These are phyloP conservation scores for Micronycteris hirsuta DNA, from an alignment of 2,113 vertebrate genomes.

Conservation along the genomic window DNA sequence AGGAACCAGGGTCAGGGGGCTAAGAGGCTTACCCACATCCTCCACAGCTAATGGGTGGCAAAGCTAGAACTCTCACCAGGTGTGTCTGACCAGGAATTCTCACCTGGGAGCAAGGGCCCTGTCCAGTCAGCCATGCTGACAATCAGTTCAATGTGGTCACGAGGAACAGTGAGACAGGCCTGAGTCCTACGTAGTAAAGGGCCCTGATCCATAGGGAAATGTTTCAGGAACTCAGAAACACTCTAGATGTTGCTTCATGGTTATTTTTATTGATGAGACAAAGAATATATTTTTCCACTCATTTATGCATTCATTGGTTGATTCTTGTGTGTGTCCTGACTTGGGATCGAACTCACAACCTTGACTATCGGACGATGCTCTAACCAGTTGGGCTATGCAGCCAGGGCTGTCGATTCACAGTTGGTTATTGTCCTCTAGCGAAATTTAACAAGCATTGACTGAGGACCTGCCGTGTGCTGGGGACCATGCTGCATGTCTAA, in stretches of 20 bases:
- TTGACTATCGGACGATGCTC: too few species aligned
- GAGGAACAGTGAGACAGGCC: accelerated
- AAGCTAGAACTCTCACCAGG: background rate
- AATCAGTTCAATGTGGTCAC: accelerated
- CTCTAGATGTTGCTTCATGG: too few species aligned
- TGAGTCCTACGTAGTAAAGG: too few species aligned
- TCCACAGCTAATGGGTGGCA: background rate
- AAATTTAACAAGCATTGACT: accelerated
- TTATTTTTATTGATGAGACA: too few species aligned
- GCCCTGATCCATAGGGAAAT: accelerated
- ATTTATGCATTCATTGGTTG: too few species aligned
- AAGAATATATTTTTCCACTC: too few species aligned
- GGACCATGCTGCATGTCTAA: accelerated
- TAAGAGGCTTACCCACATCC: too few species aligned
- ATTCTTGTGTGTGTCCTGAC: too few species aligned
- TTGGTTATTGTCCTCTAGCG: background rate
- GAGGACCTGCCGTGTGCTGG: accelerated
- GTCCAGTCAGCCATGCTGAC: accelerated
- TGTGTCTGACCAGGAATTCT: background rate
- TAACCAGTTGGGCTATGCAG: too few species aligned
- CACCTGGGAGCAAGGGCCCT: background rate
- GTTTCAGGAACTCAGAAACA: background rate
- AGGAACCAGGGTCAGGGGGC: background rate
- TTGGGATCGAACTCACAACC: too few species aligned
- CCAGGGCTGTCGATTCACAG: too few species aligned